Base-by-base conservation (phyloP, 64 coral and sea anemone species). In the Pocillopora verrucosa region DNA sequence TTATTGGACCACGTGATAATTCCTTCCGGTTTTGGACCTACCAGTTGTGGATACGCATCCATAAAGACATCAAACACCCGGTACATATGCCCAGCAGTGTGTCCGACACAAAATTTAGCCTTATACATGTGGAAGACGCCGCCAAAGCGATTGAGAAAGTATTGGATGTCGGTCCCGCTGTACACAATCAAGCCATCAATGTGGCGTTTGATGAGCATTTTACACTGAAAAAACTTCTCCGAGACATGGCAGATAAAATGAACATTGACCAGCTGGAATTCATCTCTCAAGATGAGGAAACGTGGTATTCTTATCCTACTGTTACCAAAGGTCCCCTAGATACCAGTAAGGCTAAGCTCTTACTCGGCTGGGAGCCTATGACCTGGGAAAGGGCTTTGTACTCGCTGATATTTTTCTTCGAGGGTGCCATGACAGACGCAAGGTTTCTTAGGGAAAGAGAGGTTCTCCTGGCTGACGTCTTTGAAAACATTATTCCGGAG, bases 1-100 rank as follows among this genome's bases (percentile, higher is more conserved):
- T 92, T 16, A 95, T 99, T 41, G 97, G 97, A 72, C 91, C 93
- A 91, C 93, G 97, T 74, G 97, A 99, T 57, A 94, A 87, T 65
- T 91, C 97, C 20, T 91, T 99, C 36, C 94, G 97, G 26, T 95
- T 95, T 73, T 99, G 97, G 97, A 93, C 94, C 11, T 99, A 99
- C 64, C 97, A 99, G 63, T 80, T 99, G 78, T 99, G 97, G 97
- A 73, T 99, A 76, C 59, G 78, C 17, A 93, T 94, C 63, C 97
- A 95, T 59, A 92, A 95, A 11, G 88, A 75, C 35, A 93, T 99
- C 76, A 62, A 84, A 34, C 82, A 99, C 19, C 93, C 88, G 9
- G 94, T 99, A 13, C 97, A 95, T 56, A 83, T 99, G 34, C 97
- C 97, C 13, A 62, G 76, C 69, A 84, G 91, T 36, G 94, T 99